phyloP scores from a whole-genome alignment of 2,888 invertebrate species.

The Coleophora flavipennella region DNA sequence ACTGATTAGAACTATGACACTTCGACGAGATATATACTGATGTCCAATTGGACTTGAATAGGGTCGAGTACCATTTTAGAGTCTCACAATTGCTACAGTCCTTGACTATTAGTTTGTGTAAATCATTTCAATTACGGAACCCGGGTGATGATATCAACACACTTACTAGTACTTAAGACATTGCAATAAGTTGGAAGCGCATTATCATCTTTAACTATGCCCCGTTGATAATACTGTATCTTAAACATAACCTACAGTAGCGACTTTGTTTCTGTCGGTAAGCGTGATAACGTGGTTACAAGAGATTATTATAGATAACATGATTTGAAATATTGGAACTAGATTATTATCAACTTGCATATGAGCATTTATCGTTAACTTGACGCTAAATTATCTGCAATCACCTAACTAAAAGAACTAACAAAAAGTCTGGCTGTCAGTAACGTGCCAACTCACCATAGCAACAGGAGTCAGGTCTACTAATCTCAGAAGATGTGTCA shows the following conservation, averaged over 20 bases:
- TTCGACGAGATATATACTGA: not conserved
- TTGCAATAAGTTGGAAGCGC: not conserved
- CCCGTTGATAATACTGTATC: not conserved
- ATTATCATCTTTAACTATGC: not conserved
- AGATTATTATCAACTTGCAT: too few relatives aligned
- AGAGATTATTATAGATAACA: not conserved
- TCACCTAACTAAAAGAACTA: too few relatives aligned
- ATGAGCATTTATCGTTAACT: too few relatives aligned
- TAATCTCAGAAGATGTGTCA: not conserved
- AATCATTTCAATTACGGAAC: not conserved
- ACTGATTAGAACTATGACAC: not conserved
- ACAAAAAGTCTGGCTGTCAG: too few relatives aligned
- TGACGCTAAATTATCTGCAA: too few relatives aligned
- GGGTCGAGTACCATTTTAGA: not conserved
- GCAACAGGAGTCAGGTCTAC: not conserved
- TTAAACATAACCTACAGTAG: not conserved
- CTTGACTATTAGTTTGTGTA: not conserved
- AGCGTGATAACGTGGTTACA: not conserved
- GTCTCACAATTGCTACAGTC: not conserved
- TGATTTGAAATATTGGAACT: not conserved
- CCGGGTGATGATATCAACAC: not conserved
- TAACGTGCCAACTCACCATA: not conserved
- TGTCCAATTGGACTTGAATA: not conserved
- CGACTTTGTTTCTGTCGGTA: too few relatives aligned
- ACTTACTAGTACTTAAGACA: not conserved